Evolutionary conservation across 2,113 vertebrate genomes (phyloP), one percentile per base, ranked within the genome.

Genomic region (Colaptes auratus): DNA sequence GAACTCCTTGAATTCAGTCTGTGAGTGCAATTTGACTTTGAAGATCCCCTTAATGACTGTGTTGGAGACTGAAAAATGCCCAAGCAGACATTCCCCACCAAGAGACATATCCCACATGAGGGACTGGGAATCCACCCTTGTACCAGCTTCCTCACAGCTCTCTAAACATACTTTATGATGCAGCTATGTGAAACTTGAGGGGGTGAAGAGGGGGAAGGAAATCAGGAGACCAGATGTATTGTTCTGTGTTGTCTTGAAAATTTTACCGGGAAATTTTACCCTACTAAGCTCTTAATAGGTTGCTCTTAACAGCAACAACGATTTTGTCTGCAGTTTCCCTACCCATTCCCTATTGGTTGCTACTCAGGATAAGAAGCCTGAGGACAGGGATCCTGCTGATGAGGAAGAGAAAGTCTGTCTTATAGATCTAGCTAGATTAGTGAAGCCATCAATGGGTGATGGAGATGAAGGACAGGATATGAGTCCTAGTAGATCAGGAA

Each of bases 21-120:
- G 15, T 53, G 25, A 55, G 44, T 0, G 1, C 21, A 42, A 23
- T 42, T 66, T 35, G 33, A 65, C 5, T 3, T 44, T 82, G 36
- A 55, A 78, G 59, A 53, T 65, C 13, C 12, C 9, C 64, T 59
- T 65, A 78, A 53, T 46, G n/a, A 20, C n/a, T 48, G 30, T n/a
- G 25, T n/a, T 3, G 21, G 30, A 53, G 21, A 69, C 56, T 48
- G 50, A 13, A 60, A 53, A 55, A 55, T 36, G 30, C 0, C 1
- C 30, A 69, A 23, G 20, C 39, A 75, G 35, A 27, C 10, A 18
- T 64, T 69, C 50, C 30, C n/a, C 10, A 17, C 69, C n/a, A 55
- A 12, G 14, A 35, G 15, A 64, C 0, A 0, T 35, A 82, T 35
- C 18, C 9, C 18, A 15, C 56, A 21, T 2, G 15, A 28, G 28